Evolutionary conservation across 35 echinoderm and acorn worm species (phyloP), one percentile per base, ranked within the genome.

Genomic region (Hemicentrotus pulcherrimus): DNA sequence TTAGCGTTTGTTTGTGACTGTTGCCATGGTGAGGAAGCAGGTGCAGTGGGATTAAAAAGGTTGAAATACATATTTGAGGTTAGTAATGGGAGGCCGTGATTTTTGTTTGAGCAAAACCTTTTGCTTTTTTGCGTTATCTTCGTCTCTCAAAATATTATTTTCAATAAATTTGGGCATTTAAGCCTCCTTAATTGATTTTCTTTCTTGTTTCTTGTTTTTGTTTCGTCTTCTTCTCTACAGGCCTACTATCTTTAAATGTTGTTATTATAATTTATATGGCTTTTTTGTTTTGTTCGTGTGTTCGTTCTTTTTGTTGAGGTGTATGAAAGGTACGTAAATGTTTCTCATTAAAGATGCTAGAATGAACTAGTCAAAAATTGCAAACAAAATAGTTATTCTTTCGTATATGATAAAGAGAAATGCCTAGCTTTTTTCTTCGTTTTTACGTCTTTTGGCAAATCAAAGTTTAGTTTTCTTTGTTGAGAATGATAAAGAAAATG

Each of bases 1-100:
- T 78, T 78, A 22, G 65, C 65, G 24, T 28, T 78, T 78, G 65
- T 78, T 78, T 78, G 19, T 78, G 65, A 78, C 65, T 4, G 65
- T 78, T 78, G 65, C 65, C 65, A 78, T 78, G 65, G 65, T 78
- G 28, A 78, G 65, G 28, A 78, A 78, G 19, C 65, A 78, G 65
- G 65, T 78, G 65, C 19, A 78, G 65, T 78, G 65, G 65, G 65
- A 78, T 78, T 78, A 78, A 78, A 71, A 78, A 78, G 65, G 65
- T 78, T 78, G 65, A 6, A 78, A 78, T 78, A 78, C 65, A 78
- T 24, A 78, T 78, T 78, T 78, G 52, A 0, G 65, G 65, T 78
- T 78, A 78, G 24, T n/a, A 78, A 78, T 22, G 15, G 1, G 28
- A 78, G 65, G 65, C 65, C 28, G 19, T 15, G 0, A 28, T 78